Evolutionary conservation across 2,888 invertebrate species (phyloP), one percentile per base, ranked within the genome.

Genomic region (Drosophila niveifrons): DNA sequence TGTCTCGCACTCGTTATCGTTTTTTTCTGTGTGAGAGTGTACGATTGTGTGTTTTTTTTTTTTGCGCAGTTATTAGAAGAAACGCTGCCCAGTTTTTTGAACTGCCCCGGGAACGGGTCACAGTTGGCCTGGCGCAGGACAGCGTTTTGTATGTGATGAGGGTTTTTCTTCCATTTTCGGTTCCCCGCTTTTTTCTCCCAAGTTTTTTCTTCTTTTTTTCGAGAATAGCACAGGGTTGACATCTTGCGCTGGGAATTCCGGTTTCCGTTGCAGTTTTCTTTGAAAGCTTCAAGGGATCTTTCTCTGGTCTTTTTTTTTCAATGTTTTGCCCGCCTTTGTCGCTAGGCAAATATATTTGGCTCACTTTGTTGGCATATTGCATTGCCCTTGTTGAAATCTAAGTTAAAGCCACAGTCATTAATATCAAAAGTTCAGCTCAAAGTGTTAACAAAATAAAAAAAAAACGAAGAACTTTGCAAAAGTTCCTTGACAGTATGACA

Each of bases 241-340:
- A 83, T 83, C 88, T 88, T 83, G 88, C 67, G 80, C 86, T 82
- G 86, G 82, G 75, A 85, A 77, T 83, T 88, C 82, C 82, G 85
- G 88, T 88, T 83, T 83, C 82, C 82, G 88, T 61, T 88, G 82
- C 82, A 88, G 77, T 88, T 83, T 82, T 80, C 86, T 83, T 85
- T 88, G 85, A 74, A 53, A 66, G 68, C 79, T 76, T 69, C 63
- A 61, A 77, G 59, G 69, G 70, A 52, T 66, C 62, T 48, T 28
- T 31, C 18, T 8, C 23, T 18, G 2, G 15, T 13, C 36, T 3
- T 36, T 44, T 36, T 31, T 34, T 53, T 53, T 55, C 31, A 4
- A 23, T 23, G 17, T 51, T 61, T 66, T 66, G 66, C 78, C 70
- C 43, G 85, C 63, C 72, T 75, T 70, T 79, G 62, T 58, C 62